These are phyloP conservation scores for Psilopsiagon aymara DNA, from an alignment of 2,113 vertebrate species.

Conservation along the genomic window DNA sequence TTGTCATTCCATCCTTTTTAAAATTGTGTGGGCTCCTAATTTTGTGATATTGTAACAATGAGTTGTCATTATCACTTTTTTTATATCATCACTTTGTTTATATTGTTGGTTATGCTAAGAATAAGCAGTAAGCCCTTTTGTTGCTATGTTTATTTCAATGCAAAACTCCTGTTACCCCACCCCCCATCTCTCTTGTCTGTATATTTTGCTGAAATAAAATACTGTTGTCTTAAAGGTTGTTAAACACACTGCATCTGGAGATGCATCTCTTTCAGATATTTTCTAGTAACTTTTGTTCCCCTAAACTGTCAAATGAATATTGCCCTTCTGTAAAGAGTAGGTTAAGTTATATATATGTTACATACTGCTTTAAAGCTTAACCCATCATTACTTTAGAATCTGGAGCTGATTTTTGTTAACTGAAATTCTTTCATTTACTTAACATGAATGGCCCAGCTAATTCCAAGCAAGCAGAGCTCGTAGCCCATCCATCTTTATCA, in stretches of 20 bases:
- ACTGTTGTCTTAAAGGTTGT: not conserved
- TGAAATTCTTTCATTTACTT: slow-evolving; percentile 35
- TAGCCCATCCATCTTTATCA: slow-evolving; percentile 24
- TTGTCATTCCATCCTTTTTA: not conserved
- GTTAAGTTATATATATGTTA: not conserved
- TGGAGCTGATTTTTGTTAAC: not conserved
- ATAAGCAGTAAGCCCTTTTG: not conserved
- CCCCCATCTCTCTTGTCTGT: not conserved
- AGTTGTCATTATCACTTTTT: not conserved
- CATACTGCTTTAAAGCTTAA: not conserved
- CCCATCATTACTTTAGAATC: not conserved
- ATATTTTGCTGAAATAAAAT: not conserved
- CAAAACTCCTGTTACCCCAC: accelerated
- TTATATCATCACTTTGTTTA: not conserved
- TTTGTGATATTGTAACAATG: not conserved
- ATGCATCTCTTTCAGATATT: not conserved
- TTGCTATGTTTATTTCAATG: not conserved
- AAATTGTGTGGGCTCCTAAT: not conserved
- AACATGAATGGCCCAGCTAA: not conserved
- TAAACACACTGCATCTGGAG: not conserved
- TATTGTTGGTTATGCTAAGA: not conserved
- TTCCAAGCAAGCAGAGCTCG: not conserved
- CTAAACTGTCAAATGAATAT: not conserved
- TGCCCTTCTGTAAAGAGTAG: not conserved
- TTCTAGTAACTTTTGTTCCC: not conserved